Percentiles rank a stretch among this genome's conserved stretches.
Evolutionary conservation across 2,888 invertebrate species (phyloP).

Genomic region (Herminia tarsipennalis): DNA sequence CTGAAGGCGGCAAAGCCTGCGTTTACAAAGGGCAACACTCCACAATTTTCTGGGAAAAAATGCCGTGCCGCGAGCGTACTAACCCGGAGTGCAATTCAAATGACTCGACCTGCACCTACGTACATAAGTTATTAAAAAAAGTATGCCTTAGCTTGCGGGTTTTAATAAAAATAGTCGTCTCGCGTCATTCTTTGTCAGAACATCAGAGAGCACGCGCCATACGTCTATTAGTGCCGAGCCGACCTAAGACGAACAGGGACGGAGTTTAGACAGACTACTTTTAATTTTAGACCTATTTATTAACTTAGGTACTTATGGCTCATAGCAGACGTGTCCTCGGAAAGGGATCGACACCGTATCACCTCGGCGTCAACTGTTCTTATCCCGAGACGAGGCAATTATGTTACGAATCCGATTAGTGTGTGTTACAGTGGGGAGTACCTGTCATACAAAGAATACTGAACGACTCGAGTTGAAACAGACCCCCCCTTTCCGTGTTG

Average conservation of each 20-base stretch:
- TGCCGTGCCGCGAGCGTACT: slow-evolving; percentile 63
- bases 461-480: too few relatives aligned
- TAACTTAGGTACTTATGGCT: too few relatives aligned
- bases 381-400: too few relatives aligned
- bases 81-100: slow-evolving; percentile 62
- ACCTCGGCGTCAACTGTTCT: too few relatives aligned
- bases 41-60: slow-evolving; percentile 76
- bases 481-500: too few relatives aligned
- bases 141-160: slow-evolving; percentile 77
- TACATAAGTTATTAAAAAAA: slow-evolving; percentile 86
- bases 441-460: too few relatives aligned
- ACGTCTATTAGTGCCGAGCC: slow-evolving; percentile 75
- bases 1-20: slow-evolving; percentile 64
- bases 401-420: too few relatives aligned
- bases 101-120: slow-evolving; percentile 61
- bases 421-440: too few relatives aligned
- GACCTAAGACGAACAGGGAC: slow-evolving; percentile 76
- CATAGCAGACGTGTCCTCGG: too few relatives aligned
- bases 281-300: neutral
- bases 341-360: too few relatives aligned
- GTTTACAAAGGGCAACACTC: slow-evolving; percentile 71
- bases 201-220: slow-evolving; percentile 75
- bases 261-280: slow-evolving; percentile 43
- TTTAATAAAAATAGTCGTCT: slow-evolving; percentile 84
- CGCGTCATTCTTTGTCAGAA: slow-evolving; percentile 81